phyloP scores from a whole-genome alignment of 2,797 vertebrate genomes.

The Periophthalmus magnuspinnatus region DNA sequence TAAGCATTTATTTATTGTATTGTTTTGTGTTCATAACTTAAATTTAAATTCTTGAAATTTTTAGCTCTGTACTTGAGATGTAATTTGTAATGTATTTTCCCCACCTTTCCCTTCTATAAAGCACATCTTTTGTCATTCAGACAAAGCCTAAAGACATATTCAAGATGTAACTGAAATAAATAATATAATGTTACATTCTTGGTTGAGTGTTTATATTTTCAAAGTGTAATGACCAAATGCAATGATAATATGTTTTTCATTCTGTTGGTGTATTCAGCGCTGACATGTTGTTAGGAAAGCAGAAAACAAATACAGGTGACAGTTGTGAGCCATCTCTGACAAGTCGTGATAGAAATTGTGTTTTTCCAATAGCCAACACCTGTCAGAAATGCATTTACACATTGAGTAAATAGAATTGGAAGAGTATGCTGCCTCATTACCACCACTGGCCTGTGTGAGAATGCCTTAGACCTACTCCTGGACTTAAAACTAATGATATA shows the following conservation, averaged over 20 bases:
- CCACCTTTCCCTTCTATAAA: constrained; percentile 5
- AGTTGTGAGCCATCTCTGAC: constrained; percentile 41
- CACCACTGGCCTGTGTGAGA: constrained; percentile 9
- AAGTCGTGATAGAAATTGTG: constrained; percentile 45
- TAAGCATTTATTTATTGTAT: constrained; percentile 7
- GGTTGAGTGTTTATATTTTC: constrained; percentile 10
- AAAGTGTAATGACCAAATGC: constrained; percentile 3
- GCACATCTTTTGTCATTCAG: constrained; percentile 12
- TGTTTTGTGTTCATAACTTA: background rate
- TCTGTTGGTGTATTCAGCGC: background rate
- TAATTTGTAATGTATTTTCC: background rate
- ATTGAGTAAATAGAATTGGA: constrained; percentile 27
- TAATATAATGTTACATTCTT: constrained; percentile 1
- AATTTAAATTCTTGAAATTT: background rate
- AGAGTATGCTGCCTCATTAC: constrained; percentile 1
- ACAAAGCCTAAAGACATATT: constrained; percentile 1
- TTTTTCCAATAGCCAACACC: constrained; percentile 52
- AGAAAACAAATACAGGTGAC: constrained; percentile 39
- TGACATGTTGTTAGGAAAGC: constrained; percentile 24
- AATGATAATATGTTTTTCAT: background rate
- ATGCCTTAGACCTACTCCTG: constrained; percentile 19
- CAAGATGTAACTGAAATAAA: constrained; percentile 6
- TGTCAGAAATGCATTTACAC: constrained; percentile 61
- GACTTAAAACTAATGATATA: constrained; percentile 34
- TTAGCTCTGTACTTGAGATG: background rate